Evolutionary conservation across 2,888 invertebrate genomes (phyloP), one percentile per base, ranked within the genome.

Genomic region (Eupithecia subumbrata): DNA sequence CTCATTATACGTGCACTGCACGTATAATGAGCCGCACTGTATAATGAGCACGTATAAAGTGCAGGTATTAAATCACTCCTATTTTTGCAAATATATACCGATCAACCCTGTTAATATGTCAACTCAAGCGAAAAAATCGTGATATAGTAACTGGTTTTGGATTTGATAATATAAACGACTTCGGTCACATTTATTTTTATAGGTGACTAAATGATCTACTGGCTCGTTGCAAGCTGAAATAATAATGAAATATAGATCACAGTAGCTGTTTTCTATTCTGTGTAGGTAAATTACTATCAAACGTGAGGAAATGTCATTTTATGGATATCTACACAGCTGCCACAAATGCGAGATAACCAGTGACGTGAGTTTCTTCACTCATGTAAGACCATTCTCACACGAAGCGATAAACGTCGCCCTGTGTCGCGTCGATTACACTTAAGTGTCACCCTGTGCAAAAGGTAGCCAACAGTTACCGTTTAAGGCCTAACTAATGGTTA

Each of bases 321-420:
- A 48, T 48, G 25, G 48, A 45, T 69, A 69, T 22, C 56, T 56
- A 60, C 5, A 60, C 64, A 64, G 45, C 68, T 45, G 68, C 16
- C 25, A 30, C 48, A 18, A 56, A n/a, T n/a, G 52, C 11, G 18
- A 64, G 64, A 64, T 64, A 64, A 64, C 11, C 25, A 25, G 60
- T 56, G 52, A 60, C 60, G 60, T 60, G 60, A 60, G 60, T 14
- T 56, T 25, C 60, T 25, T 12, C 22, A 60, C 14, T 25, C 22
- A 12, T 25, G 12, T 56, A 60, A 22, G 25, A 60, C 60, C 60
- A 60, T 25, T 12, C 12, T 22, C 25, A 60, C 60, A 56, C 56
- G 56, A 22, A 56, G 22, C 22, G 22, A 52, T 52, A 22, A 22
- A 56, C 1, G n/a, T n/a, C n/a, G n/a, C n/a, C n/a, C n/a, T n/a